Base-by-base conservation (phyloP, 2,113 vertebrate genomes). In the Guaruba guarouba region DNA sequence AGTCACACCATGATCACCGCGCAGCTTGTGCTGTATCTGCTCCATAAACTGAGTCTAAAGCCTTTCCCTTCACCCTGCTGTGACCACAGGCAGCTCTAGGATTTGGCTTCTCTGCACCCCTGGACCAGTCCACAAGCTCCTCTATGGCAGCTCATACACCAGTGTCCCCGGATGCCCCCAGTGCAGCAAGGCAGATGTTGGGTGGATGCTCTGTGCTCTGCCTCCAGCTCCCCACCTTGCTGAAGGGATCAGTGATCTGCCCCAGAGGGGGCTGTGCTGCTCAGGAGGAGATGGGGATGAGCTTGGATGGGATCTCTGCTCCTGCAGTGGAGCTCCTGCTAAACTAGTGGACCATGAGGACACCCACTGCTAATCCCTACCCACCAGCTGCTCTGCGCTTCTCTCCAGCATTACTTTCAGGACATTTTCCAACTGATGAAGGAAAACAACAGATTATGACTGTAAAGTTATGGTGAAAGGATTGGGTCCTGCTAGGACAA, bases 381-480 rank as follows among this genome's bases (percentile, higher is more conserved):
- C 85, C 82, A 91, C 63, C 94, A 95, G 89, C 74, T 95, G 92
- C 92, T 95, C 90, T 75, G 55, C 5, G 7, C 49, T 78, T 84
- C 73, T 88, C 88, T 71, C 70, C 49, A 96, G 92, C 63, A 35
- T 78, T 92, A 73, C 90, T 93, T 96, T 73, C 95, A 90, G 92
- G 78, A 82, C n/a, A 51, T 90, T 95, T 93, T 93, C 87, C 82
- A 96, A 94, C n/a, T 92, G 88, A 93, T 85, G 93, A 92, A 90
- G 94, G 85, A 82, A 95, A 95, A 95, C 94, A 95, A 93, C 79
- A 90, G 84, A 94, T 93, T 88, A 95, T 89, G 88, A 80, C 87
- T 89, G 29, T 83, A 73, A 94, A 95, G 76, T 89, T 94, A 93
- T 66, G 71, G 59, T 71, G 67, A 95, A 52, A 92, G 59, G 91